Base-by-base conservation (phyloP, 2,888 invertebrate species). In the Athrips mouffetella region DNA sequence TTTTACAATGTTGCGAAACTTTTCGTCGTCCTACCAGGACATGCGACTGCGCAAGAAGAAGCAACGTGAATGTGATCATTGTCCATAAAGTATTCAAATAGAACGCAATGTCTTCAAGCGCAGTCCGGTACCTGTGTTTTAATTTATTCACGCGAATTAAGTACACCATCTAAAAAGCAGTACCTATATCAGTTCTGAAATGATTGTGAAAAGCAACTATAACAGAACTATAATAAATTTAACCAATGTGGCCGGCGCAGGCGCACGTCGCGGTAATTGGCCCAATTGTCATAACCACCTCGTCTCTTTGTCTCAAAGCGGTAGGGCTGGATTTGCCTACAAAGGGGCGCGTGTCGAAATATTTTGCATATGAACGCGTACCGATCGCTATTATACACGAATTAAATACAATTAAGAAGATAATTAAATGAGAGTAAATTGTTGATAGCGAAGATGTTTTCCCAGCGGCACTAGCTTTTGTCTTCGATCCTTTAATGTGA, bases 401-500 rank as follows among this genome's bases (percentile, higher is more conserved):
- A 37, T 37, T 37, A 37, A 1, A 10, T 21, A 18, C 37, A 37
- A 37, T 37, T 37, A 37, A 37, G 21, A 20, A 37, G 21, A 37
- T n/a, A 37, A n/a, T n/a, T 5, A 37, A 37, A 37, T 21, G 21
- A 21, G 11, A 37, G 20, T 11, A 5, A 5, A n/a, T 10, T 27
- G 7, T n/a, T 37, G 21, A 37, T 37, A 11, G 37, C 3, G 1
- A 2, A 11, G 20, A 37, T 37, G 21, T 20, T 11, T 21, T 37
- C 37, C 37, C 37, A 37, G 37, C 37, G 37, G 37, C 37, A n/a
- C 3, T n/a, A 21, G 11, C 37, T 21, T 37, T 37, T 37, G 37
- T 37, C 18, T 37, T 37, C 6, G 20, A 1, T 18, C 18, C 15
- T 27, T 8, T 27, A n/a, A n/a, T n/a, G n/a, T n/a, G n/a, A n/a